A percentile compares a stretch with the other conserved stretches of the same genome.
Evolutionary conservation across 1,140 invertebrate species (phyloP).

Genomic region (Hyposmocoma kahamanoa): DNA sequence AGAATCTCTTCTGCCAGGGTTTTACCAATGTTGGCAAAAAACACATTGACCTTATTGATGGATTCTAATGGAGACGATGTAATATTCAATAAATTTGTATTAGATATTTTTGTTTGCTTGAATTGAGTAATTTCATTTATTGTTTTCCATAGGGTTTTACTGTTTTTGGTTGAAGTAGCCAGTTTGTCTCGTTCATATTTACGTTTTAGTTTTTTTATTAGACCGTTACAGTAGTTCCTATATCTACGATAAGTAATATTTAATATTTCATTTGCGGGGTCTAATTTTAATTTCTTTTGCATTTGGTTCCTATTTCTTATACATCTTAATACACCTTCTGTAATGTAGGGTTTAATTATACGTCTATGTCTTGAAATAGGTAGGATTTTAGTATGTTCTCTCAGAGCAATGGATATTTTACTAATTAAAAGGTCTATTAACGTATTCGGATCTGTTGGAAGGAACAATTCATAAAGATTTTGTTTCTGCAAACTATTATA

Average conservation of each 20-base stretch:
- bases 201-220: constrained; percentile 19
- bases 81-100: constrained; percentile 6
- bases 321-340: constrained; percentile 20
- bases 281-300: constrained; percentile 9
- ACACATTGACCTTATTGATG: constrained; percentile 10
- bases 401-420: no score
- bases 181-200: constrained; percentile 14
- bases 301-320: constrained; percentile 17
- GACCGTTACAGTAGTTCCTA: constrained; percentile 20
- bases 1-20: constrained; percentile 3
- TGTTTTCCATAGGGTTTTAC: constrained; percentile 14
- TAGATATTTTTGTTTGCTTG: neutral
- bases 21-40: constrained; percentile 14
- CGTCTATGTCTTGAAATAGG: constrained; percentile 1
- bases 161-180: constrained; percentile 13
- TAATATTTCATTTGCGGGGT: constrained; percentile 9
- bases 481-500: neutral
- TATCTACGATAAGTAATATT: constrained; percentile 16
- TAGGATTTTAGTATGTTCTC: neutral
- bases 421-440: no score
- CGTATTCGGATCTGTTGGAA: neutral
- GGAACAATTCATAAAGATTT: neutral
- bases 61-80: neutral
- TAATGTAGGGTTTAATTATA: constrained; percentile 19
- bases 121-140: constrained; percentile 15